phyloP scores from a whole-genome alignment of 2,797 vertebrate species.

The Phrynocephalus forsythii region DNA sequence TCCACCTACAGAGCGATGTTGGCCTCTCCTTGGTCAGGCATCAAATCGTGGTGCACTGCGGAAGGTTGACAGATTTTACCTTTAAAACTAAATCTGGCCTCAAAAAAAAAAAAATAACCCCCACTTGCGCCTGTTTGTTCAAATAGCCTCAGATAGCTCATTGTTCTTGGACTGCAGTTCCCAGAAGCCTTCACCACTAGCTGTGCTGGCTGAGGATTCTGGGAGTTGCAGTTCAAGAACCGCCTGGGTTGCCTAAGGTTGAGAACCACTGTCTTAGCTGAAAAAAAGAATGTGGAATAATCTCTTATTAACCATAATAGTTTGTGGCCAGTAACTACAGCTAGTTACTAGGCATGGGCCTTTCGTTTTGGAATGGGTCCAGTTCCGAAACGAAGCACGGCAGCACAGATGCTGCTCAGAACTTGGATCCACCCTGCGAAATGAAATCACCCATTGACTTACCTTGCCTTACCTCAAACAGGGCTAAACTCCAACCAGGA shows the following conservation, averaged over 20 bases:
- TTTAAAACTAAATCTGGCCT: neutral
- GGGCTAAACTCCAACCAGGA: no score
- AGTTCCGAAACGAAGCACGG: no score
- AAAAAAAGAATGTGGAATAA: neutral
- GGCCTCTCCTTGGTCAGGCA: neutral
- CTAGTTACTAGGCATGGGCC: neutral
- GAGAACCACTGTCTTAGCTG: neutral
- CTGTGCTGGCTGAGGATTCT: no score
- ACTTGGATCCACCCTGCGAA: no score
- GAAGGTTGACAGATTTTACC: neutral
- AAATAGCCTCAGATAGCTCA: neutral
- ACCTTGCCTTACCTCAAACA: no score
- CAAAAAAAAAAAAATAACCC: conserved; percentile 1
- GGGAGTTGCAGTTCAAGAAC: no score
- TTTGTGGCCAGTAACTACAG: neutral
- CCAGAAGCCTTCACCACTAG: no score
- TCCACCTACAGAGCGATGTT: neutral
- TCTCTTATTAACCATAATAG: neutral
- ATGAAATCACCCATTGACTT: no score
- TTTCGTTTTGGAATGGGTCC: no score
- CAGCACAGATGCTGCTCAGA: no score
- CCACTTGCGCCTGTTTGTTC: neutral
- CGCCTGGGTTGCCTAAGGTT: no score
- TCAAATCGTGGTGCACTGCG: neutral
- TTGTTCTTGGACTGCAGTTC: no score